These are phyloP conservation scores for Pyrrhosoma nymphula DNA, from an alignment of 2,888 invertebrate genomes.

Conservation along the genomic window DNA sequence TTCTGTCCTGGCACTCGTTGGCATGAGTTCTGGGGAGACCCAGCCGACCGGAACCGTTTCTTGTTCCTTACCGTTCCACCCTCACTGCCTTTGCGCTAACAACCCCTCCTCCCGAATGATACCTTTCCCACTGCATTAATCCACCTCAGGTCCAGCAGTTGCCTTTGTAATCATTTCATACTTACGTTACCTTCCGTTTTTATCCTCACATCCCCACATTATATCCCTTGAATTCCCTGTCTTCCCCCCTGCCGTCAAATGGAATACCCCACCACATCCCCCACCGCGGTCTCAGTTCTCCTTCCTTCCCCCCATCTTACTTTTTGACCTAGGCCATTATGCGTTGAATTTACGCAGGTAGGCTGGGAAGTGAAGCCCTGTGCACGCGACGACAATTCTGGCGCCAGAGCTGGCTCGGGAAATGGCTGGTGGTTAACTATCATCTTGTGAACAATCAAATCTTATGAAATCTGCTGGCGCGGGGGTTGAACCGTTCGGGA, in stretches of 20 bases:
- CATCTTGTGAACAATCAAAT: no score
- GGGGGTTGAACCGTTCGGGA: no score
- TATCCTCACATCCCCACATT: background rate
- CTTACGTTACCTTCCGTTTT: slow-evolving; percentile 27
- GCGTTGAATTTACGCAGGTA: background rate
- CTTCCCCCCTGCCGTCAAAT: background rate
- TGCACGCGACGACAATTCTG: no score
- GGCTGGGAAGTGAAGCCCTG: no score
- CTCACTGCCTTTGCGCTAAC: background rate
- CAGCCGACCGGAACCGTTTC: slow-evolving; percentile 48
- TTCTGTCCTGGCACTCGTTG: slow-evolving; percentile 9
- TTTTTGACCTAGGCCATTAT: background rate
- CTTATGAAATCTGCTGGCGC: no score
- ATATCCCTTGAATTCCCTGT: background rate
- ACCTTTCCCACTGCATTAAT: slow-evolving; percentile 10
- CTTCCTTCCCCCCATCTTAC: background rate
- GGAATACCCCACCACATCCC: no score
- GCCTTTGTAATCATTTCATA: slow-evolving; percentile 67
- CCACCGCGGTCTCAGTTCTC: background rate
- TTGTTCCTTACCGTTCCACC: background rate
- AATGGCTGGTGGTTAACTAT: no score
- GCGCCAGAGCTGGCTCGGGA: no score
- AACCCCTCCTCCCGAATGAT: background rate
- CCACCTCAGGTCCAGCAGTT: slow-evolving; percentile 49
- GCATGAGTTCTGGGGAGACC: slow-evolving; percentile 33